A percentile compares a stretch with the other conserved stretches of the same genome.
Conservation (phyloP, 2,888 invertebrate genomes). For the Schizaphis graminum region DNA sequence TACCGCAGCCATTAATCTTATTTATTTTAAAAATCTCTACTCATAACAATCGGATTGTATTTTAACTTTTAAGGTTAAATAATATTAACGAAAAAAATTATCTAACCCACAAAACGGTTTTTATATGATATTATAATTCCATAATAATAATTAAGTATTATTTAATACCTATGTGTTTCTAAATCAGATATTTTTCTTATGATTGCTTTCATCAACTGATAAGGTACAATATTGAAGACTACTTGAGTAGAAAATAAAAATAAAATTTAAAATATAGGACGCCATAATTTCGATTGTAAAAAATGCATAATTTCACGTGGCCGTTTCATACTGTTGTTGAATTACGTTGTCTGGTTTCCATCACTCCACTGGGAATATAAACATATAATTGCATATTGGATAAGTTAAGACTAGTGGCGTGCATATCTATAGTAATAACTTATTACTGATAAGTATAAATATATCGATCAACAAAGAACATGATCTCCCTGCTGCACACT, state of each 20-base stretch:
- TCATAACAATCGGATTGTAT: neutral
- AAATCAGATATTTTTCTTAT: neutral
- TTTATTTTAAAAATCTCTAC: neutral
- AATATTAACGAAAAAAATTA: neutral
- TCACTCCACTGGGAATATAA: neutral
- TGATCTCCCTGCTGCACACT: neutral
- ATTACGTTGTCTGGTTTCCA: neutral
- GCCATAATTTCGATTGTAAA: neutral
- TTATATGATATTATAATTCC: neutral
- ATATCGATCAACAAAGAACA: neutral
- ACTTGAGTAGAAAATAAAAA: neutral
- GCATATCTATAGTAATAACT: neutral
- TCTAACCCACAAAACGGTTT: neutral
- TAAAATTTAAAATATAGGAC: neutral
- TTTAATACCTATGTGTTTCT: neutral
- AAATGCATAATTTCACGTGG: neutral
- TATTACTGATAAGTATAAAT: neutral
- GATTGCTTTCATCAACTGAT: neutral
- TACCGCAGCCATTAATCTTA: neutral
- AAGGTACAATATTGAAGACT: neutral
- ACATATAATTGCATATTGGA: neutral
- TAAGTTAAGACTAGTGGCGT: neutral
- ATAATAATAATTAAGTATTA: neutral
- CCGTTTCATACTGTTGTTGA: neutral
- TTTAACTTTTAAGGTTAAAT: neutral